Evolutionary conservation across 1,140 invertebrate species (phyloP).

Genomic region (Melanaphis sacchari): DNA sequence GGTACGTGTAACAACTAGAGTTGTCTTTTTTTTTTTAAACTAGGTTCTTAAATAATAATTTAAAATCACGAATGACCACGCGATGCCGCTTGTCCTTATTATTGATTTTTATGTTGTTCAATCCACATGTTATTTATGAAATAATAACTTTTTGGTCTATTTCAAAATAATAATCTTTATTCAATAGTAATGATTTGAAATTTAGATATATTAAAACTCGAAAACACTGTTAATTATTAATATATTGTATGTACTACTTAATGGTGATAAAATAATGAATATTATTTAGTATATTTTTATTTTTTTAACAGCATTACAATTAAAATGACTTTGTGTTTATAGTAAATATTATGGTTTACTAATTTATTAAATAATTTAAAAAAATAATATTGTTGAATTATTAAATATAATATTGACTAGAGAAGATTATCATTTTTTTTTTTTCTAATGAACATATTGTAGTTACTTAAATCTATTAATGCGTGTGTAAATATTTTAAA

Average conservation of each 20-base stretch:
- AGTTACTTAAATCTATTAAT: background rate
- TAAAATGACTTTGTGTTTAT: background rate
- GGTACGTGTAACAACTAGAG: background rate
- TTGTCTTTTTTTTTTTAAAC: background rate
- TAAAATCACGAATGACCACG: background rate
- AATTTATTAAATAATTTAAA: background rate
- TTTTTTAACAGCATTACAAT: background rate
- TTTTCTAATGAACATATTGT: background rate
- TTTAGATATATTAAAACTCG: background rate
- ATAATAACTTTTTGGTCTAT: background rate
- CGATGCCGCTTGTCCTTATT: background rate
- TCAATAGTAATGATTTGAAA: background rate
- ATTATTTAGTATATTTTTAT: background rate
- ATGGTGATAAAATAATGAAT: background rate
- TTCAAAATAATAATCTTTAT: background rate
- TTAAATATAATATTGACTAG: background rate
- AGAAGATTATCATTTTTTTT: background rate
- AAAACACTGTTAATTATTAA: background rate
- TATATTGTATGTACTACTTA: background rate
- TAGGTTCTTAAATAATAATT: background rate
- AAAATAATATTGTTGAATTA: background rate
- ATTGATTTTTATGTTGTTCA: background rate
- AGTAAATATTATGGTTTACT: background rate
- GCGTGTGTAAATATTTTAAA: background rate
- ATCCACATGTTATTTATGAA: background rate